Evolutionary conservation across 2,113 vertebrate species (phyloP), one percentile per base, ranked within the genome.

Genomic region (Myiozetetes cayanensis): DNA sequence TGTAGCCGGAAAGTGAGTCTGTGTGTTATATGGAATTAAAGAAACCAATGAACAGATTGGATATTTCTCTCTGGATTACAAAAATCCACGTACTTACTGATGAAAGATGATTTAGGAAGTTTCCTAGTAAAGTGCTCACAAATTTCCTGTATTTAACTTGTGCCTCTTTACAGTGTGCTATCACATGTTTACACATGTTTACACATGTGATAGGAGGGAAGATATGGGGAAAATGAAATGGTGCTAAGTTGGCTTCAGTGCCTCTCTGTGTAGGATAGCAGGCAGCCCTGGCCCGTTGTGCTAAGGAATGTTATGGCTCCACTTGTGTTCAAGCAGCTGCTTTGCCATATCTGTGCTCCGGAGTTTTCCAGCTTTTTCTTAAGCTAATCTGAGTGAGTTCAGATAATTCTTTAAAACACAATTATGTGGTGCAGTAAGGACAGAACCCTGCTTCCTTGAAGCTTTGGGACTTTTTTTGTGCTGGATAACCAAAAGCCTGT

Each of bases 151-250:
- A 28, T 73, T 70, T 83, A 18, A 31, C 37, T 27, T 24, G 25
- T 27, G 4, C 12, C 21, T 70, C 22, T 49, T 58, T 25, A 4
- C 0, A 0, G 16, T 39, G 6, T 37, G 16, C 35, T 53, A 9
- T 50, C 49, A 50, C 14, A 15, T 14, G 49, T 50, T 25, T 14
- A 49, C 23, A 25, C 23, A 23, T 50, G 49, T 3, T 41, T 31
- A 11, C 19, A 12, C 10, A 0, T 2, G 44, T 4, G 19, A 6
- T 44, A 56, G n/a, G 25, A 43, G 47, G 37, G 68, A 27, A 63
- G 47, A 41, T 24, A 9, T 0, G 2, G 0, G 2, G 39, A 25
- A 33, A 17, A 20, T 7, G 21, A 14, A 59, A 2, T 0, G 0
- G 2, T 35, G 50, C 46, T 21, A 1, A 52, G 2, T 7, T 65